Base-by-base conservation (phyloP, 1,140 invertebrate genomes). In the Tribolium madens region DNA sequence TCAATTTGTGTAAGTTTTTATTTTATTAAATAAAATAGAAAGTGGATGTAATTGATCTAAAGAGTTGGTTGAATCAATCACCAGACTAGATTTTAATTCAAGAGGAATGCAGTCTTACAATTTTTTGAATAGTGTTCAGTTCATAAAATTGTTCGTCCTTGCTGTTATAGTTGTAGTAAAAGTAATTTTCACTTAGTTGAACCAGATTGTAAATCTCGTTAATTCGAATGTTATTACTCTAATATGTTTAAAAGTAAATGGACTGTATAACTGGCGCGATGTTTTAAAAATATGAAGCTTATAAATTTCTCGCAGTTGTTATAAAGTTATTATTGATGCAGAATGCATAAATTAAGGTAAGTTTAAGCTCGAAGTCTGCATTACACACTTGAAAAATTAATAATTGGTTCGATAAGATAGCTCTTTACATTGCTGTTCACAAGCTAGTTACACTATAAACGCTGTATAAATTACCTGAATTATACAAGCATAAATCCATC, bases 351-450 rank as follows among this genome's bases (percentile, higher is more conserved):
- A 64, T 64, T 57, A 57, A 57, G 15, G 52, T 17, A 12, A 17
- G 48, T 50, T 57, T 18, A 33, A 33, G 26, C 31, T 64, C 57
- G 14, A 33, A 57, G 52, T 57, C 57, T 33, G 26, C 57, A 42
- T 42, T 42, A 42, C 36, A 64, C 57, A 36, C n/a, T 64, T 64
- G 21, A 64, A 64, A 64, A 64, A 64, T 64, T 64, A n/a, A 14
- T 64, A 64, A 64, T 64, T 33, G 57, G 57, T 64, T 33, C 57
- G 57, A 64, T 64, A 33, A 64, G 57, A 64, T 64, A 33, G 21
- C 57, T 64, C 26, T 36, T 57, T 57, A 57, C 52, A 21, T 57
- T 21, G 52, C 14, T 57, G 52, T 64, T 31, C 57, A 64, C 57
- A 64, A 64, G n/a, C 21, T 33, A 33, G n/a, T 64, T 64, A 64